Conservation (phyloP, 2,888 invertebrate genomes). For the Cyclophora punctaria region DNA sequence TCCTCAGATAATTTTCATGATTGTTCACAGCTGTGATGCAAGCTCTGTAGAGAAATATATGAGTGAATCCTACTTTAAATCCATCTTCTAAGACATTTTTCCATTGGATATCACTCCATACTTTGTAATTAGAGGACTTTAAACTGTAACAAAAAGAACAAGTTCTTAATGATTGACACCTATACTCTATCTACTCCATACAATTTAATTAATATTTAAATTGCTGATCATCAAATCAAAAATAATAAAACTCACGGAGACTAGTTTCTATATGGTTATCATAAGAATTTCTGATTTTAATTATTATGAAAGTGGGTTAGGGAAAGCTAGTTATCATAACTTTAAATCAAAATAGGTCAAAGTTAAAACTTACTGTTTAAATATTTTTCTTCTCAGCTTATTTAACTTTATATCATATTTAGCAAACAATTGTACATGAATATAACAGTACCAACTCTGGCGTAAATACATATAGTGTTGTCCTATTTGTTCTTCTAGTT, state of each 20-base stretch:
- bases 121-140: conserved; percentile 32
- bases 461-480: conserved; percentile 36
- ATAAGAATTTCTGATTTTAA: too few species aligned
- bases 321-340: too few species aligned
- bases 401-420: conserved; percentile 39
- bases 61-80: conserved; percentile 51
- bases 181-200: too few species aligned
- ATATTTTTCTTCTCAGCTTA: conserved; percentile 33
- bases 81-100: conserved; percentile 35
- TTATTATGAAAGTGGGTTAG: too few species aligned
- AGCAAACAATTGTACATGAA: conserved; percentile 55
- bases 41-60: conserved; percentile 36
- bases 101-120: conserved; percentile 61
- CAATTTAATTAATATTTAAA: too few species aligned
- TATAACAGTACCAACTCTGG: conserved; percentile 42
- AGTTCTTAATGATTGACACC: too few species aligned
- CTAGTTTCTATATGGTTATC: too few species aligned
- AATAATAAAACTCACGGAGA: too few species aligned
- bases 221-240: too few species aligned
- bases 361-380: conserved; percentile 38
- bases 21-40: conserved; percentile 17
- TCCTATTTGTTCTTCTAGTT: conserved; percentile 39
- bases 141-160: conserved; percentile 34
- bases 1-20: conserved; percentile 26
- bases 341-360: too few species aligned